Conservation (phyloP, 2,888 invertebrate species). For the Rhamphomyia laevipes region DNA sequence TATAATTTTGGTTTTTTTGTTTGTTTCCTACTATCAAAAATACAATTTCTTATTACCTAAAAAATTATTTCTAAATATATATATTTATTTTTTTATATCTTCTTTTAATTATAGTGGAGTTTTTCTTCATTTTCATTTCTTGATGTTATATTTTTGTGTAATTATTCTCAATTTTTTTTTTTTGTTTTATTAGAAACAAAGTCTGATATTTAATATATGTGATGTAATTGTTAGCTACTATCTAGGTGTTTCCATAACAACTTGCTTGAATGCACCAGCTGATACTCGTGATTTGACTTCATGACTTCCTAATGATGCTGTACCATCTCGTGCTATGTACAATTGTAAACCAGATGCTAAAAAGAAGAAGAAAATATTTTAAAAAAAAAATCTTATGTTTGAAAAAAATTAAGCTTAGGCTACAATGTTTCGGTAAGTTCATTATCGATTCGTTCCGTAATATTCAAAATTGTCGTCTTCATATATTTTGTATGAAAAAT, state of each 20-base stretch:
- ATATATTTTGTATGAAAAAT: no score
- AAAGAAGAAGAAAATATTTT: conserved; percentile 23
- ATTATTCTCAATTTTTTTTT: not conserved
- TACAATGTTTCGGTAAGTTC: no score
- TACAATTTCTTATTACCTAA: no score
- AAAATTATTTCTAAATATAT: no score
- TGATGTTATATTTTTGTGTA: not conserved
- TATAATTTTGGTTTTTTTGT: no score
- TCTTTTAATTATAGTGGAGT: not conserved
- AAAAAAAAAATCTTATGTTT: no score
- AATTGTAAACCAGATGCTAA: conserved; percentile 79
- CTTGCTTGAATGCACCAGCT: conserved; percentile 61
- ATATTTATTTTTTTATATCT: no score
- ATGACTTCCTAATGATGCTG: conserved; percentile 73
- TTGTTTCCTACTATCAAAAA: no score
- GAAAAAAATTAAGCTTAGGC: no score
- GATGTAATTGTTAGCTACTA: conserved; percentile 40
- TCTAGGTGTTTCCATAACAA: conserved; percentile 65
- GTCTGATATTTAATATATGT: not conserved
- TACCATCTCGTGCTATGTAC: conserved; percentile 82
- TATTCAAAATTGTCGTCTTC: no score
- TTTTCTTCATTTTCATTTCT: not conserved
- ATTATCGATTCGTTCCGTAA: no score
- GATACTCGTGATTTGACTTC: conserved; percentile 68
- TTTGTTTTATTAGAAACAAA: not conserved